Conservation (phyloP, 2,113 vertebrate genomes). For the Tylochromis polylepis region DNA sequence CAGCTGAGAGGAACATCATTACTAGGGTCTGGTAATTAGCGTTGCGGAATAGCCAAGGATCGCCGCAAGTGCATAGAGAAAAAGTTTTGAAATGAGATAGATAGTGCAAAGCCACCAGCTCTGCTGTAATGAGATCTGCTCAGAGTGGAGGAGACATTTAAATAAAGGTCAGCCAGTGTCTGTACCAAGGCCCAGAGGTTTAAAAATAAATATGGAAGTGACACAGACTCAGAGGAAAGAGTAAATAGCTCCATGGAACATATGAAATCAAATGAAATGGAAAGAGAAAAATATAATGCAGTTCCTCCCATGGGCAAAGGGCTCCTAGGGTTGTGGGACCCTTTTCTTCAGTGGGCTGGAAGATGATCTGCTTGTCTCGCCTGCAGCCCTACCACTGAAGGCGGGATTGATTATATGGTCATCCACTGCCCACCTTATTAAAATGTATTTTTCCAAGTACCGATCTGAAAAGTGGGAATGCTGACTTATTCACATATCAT, state of each 20-base stretch:
- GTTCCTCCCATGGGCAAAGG: conserved; percentile 42
- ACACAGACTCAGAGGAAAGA: conserved; percentile 64
- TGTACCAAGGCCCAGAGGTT: conserved; percentile 68
- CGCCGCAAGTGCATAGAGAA: conserved; percentile 50
- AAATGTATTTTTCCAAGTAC: conserved; percentile 46
- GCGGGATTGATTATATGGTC: conserved; percentile 53
- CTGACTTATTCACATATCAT: conserved; percentile 40
- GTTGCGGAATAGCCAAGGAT: conserved; percentile 45
- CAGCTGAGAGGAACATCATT: conserved; percentile 62
- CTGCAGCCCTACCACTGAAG: conserved; percentile 3
- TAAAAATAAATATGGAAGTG: conserved; percentile 75
- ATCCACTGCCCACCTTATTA: conserved; percentile 39
- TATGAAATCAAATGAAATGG: conserved; percentile 68
- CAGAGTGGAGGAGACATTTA: conserved; percentile 76
- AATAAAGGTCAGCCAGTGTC: conserved; percentile 76
- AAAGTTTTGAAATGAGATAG: conserved; percentile 65
- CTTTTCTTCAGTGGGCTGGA: conserved; percentile 36
- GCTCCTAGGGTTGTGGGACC: conserved; percentile 21
- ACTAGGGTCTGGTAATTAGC: conserved; percentile 63
- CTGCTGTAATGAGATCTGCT: conserved; percentile 75
- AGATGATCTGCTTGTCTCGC: conserved; percentile 14
- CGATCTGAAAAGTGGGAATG: neutral
- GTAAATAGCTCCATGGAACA: conserved; percentile 69
- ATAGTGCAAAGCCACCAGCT: conserved; percentile 63
- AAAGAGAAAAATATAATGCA: conserved; percentile 59